Evolutionary conservation across 2,888 invertebrate species (phyloP).

Genomic region (Pinctada fucata): DNA sequence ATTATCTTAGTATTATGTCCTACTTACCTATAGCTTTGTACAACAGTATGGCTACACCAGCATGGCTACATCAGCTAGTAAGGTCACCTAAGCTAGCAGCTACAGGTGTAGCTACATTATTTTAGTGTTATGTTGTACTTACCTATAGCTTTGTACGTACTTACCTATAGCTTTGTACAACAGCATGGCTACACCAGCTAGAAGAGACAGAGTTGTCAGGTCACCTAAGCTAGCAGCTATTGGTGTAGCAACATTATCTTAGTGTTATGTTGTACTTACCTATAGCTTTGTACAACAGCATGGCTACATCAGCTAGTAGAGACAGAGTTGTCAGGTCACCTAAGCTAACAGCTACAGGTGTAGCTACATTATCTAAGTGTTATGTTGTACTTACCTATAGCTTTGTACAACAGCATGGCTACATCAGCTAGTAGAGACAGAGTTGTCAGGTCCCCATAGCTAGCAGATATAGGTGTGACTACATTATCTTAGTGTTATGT

Average conservation of each 20-base stretch:
- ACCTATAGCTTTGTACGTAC: too few relatives aligned
- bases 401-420: conserved; percentile 64
- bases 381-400: conserved; percentile 60
- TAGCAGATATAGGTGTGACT: conserved; percentile 94
- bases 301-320: too few relatives aligned
- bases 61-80: conserved; percentile 89
- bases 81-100: conserved; percentile 94
- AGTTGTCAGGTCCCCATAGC: conserved; percentile 92
- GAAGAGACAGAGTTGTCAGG: conserved; percentile 88
- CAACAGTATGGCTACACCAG: conserved; percentile 81
- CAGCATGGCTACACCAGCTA: conserved; percentile 83
- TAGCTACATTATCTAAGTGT: too few relatives aligned
- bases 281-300: too few relatives aligned
- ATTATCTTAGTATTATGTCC: too few relatives aligned
- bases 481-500: conserved; percentile 97
- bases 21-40: conserved; percentile 63
- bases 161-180: conserved; percentile 65
- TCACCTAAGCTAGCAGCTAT: conserved; percentile 95
- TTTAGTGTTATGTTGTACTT: too few relatives aligned
- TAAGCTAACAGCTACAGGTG: too few relatives aligned
- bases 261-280: too few relatives aligned
- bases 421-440: conserved; percentile 89
- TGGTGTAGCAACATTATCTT: conserved; percentile 95
- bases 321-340: too few relatives aligned
- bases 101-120: conserved; percentile 95